A percentile compares a stretch with the other conserved stretches of the same genome.
These are phyloP conservation scores for Melanotaenia nigrans DNA, from an alignment of 2,797 vertebrate species.

Conservation along the genomic window DNA sequence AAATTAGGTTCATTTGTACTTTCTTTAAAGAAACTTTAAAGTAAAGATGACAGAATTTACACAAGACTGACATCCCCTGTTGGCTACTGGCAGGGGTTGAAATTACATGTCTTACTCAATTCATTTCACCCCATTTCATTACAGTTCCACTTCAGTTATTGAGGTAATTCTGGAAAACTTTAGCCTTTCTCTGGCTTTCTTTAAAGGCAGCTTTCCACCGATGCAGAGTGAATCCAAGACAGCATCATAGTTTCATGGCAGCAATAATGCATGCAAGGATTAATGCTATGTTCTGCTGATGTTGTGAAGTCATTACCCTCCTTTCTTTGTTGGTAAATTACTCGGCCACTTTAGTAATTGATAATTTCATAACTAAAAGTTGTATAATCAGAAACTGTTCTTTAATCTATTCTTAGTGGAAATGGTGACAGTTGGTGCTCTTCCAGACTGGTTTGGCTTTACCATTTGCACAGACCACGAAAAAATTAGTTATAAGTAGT, in stretches of 20 bases:
- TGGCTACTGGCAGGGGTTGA: conserved; percentile 22
- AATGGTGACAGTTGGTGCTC: conserved; percentile 24
- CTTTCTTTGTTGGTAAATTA: conserved; percentile 23
- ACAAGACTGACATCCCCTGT: conserved; percentile 14
- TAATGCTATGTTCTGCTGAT: conserved; percentile 44
- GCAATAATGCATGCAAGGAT: conserved; percentile 22
- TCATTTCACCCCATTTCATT: conserved; percentile 20
- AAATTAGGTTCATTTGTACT: conserved; percentile 19
- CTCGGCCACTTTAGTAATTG: conserved; percentile 42
- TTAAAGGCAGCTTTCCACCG: conserved; percentile 40
- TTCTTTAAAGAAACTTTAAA: conserved; percentile 5
- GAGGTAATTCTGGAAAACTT: conserved; percentile 40
- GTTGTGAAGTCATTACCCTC: conserved; percentile 13
- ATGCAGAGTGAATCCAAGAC: conserved; percentile 33
- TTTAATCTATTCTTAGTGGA: conserved; percentile 46
- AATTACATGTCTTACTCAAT: conserved; percentile 45
- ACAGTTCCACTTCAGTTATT: conserved; percentile 21
- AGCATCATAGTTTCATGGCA: conserved; percentile 27
- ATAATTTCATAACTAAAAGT: conserved; percentile 55
- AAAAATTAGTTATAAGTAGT: conserved; percentile 47
- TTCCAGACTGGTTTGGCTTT: conserved; percentile 30
- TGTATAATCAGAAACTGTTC: conserved; percentile 32
- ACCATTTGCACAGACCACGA: conserved; percentile 13
- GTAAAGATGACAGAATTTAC: conserved; percentile 18
- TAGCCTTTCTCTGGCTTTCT: conserved; percentile 20